A percentile compares a stretch with the other conserved stretches of the same genome.
Conservation (phyloP, 2,113 vertebrate species). For the Cavia aperea region DNA sequence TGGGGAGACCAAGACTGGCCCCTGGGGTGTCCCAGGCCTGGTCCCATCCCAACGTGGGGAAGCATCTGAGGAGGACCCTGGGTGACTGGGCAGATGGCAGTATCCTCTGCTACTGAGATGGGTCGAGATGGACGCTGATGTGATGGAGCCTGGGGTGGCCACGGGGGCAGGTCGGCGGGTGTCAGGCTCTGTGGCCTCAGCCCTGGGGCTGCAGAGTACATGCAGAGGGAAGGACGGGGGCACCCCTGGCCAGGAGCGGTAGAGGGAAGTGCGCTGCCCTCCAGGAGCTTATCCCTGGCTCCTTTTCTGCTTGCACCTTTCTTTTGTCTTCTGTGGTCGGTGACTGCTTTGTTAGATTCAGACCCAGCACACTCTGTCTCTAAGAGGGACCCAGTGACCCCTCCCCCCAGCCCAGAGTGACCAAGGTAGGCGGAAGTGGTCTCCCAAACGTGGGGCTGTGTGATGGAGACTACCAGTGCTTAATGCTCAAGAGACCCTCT, state of each 20-base stretch:
- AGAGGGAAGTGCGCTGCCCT: background rate
- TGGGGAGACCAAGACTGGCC: background rate
- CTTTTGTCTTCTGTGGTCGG: background rate
- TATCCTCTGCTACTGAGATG: background rate
- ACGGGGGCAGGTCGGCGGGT: too few species aligned
- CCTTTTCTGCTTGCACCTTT: too few species aligned
- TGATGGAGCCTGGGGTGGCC: background rate
- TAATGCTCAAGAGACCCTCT: background rate
- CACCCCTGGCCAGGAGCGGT: background rate
- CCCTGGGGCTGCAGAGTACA: too few species aligned
- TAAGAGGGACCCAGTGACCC: background rate
- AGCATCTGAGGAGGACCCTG: background rate
- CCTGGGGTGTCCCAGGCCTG: background rate
- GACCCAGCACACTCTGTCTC: background rate
- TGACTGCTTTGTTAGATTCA: background rate
- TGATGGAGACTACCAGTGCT: background rate
- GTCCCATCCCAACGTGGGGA: background rate
- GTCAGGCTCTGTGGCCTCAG: too few species aligned
- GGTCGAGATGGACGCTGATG: accelerated
- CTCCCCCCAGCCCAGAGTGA: background rate
- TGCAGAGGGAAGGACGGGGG: background rate
- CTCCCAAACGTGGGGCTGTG: accelerated
- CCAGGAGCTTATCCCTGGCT: background rate
- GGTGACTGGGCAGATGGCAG: background rate
- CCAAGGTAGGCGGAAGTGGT: accelerated